A percentile compares a stretch with the other conserved stretches of the same genome.
Evolutionary conservation across 2,888 invertebrate species (phyloP).

Genomic region (Hydrotaea diabolus): DNA sequence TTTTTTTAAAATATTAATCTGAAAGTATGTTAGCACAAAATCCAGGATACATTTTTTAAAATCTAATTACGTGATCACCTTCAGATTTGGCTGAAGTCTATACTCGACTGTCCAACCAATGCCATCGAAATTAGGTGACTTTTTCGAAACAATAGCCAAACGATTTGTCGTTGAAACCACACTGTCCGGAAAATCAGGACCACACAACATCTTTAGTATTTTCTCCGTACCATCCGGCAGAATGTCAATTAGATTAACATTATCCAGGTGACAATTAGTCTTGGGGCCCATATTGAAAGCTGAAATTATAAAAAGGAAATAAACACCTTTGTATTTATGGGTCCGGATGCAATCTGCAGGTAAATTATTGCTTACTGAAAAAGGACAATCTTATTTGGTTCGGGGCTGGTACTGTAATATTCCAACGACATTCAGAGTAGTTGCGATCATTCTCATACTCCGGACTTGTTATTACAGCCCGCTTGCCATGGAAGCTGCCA

Average conservation of each 20-base stretch:
- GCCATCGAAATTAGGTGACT: conserved; percentile 86
- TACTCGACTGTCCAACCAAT: conserved; percentile 83
- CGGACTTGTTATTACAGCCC: conserved; percentile 84
- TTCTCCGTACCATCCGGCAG: conserved; percentile 73
- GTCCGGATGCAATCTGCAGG: not conserved
- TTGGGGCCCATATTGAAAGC: conserved; percentile 85
- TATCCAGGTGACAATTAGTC: conserved; percentile 84
- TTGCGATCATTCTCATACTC: conserved; percentile 84
- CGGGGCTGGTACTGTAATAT: conserved; percentile 82
- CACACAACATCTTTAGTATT: conserved; percentile 80
- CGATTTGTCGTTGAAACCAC: conserved; percentile 81
- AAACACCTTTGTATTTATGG: no score
- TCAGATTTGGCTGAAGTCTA: not conserved
- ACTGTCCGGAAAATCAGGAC: conserved; percentile 82
- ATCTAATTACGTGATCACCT: not conserved
- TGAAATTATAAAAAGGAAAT: conserved; percentile 39
- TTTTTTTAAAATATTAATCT: no score
- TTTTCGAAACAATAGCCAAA: conserved; percentile 81
- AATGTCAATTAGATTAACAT: conserved; percentile 84
- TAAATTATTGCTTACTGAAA: conserved; percentile 68
- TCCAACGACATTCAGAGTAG: conserved; percentile 84
- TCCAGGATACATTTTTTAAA: not conserved
- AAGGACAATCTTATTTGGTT: conserved; percentile 70
- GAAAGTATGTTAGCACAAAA: conserved; percentile 70
- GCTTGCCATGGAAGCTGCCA: conserved; percentile 69